Conservation (phyloP, 2,113 vertebrate genomes). For the Mastomys natalensis region DNA sequence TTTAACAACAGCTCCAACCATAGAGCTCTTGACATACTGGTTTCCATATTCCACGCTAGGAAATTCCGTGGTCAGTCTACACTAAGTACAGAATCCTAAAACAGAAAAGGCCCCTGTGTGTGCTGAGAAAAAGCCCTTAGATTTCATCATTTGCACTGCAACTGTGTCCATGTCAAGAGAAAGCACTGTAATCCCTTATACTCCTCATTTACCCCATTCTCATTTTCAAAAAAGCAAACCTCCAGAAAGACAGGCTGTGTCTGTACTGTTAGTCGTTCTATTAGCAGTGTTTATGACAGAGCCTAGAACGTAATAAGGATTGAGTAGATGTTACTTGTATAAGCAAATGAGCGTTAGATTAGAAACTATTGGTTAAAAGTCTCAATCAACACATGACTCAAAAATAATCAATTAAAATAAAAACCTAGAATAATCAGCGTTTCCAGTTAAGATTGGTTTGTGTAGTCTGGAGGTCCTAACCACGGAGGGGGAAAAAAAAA, state of each 20-base stretch:
- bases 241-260: background rate
- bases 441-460: conserved; percentile 61
- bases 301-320: background rate
- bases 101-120: conserved; percentile 6
- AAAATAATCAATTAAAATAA: conserved; percentile 62
- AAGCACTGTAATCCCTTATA: background rate
- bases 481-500: background rate
- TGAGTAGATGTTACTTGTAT: conserved; percentile 24
- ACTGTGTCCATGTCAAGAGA: background rate
- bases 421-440: conserved; percentile 55
- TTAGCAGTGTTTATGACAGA: background rate
- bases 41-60: background rate
- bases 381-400: background rate
- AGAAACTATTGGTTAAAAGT: conserved; percentile 19
- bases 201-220: conserved; percentile 38
- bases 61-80: background rate
- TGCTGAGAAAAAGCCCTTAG: background rate
- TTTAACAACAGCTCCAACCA: conserved; percentile 12
- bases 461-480: conserved; percentile 44
- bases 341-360: conserved; percentile 34
- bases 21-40: background rate
- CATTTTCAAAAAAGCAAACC: conserved; percentile 3
- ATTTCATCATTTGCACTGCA: background rate
- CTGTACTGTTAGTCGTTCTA: conserved; percentile 28
- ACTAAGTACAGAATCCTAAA: background rate